Evolutionary conservation across 2,888 invertebrate species (phyloP), one percentile per base, ranked within the genome.

Genomic region (Scelioninae gen. 2): DNA sequence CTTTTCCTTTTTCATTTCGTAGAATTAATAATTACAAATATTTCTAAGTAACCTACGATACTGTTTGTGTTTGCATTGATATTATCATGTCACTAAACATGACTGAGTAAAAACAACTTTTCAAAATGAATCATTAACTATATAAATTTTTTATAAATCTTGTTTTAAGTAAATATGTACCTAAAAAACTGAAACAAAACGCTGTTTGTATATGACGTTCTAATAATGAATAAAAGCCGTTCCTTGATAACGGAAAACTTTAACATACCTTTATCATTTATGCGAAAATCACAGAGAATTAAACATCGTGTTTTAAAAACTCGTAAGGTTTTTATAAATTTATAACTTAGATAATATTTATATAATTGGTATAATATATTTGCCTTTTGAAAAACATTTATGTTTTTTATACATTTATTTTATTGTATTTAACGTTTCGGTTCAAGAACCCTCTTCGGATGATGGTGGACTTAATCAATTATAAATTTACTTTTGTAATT

Each of bases 121-220:
- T 37, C 13, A 37, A 37, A 5, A 37, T 13, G 37, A 37, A 37
- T 37, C 37, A 37, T 11, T 13, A 11, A 5, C 5, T 4, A 37
- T 35, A 37, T 13, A 37, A 15, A 1, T 13, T 5, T 37, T 37
- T 11, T 13, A 37, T 37, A 37, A 11, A 37, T 37, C 11, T 37
- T 37, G 13, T 37, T 5, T 37, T 13, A 13, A 13, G 13, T 37
- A 37, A 37, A 37, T 15, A 15, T 37, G 11, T 37, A 37, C 15
- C 2, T 2, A 37, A 15, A 37, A 15, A 13, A 13, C 3, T 13
- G 37, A 13, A 37, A 13, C 2, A 11, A 15, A 13, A 13, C 13
- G 13, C 13, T 11, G 37, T 13, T 73, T 76, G 77, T 9, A 2
- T 2, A 31, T 31, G 4, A 9, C 31, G 4, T 9, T 31, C 31